These are phyloP conservation scores for Allygus modestus DNA, from an alignment of 2,888 invertebrate genomes.

Conservation along the genomic window DNA sequence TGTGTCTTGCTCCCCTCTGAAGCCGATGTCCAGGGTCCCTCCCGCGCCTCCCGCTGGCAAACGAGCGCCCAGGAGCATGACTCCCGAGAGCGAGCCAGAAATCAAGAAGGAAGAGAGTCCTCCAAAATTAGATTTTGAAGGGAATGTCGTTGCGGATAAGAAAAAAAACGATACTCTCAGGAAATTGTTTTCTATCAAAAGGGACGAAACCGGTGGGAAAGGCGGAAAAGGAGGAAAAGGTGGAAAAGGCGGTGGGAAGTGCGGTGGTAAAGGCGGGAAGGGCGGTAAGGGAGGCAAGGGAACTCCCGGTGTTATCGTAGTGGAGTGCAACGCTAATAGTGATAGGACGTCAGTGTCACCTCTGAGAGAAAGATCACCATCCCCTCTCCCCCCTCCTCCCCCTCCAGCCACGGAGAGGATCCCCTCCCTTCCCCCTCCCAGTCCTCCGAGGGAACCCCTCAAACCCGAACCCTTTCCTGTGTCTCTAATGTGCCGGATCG, in stretches of 20 bases:
- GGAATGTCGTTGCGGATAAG: conserved; percentile 81
- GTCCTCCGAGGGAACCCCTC: conserved; percentile 66
- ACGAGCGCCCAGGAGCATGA: conserved; percentile 66
- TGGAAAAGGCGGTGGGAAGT: conserved; percentile 83
- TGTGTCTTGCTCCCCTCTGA: conserved; percentile 66
- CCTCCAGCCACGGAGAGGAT: conserved; percentile 65
- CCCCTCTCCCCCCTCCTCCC: conserved; percentile 65
- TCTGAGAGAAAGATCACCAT: conserved; percentile 63
- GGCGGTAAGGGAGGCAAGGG: conserved; percentile 81
- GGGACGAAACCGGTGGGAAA: conserved; percentile 70
- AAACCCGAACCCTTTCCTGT: conserved; percentile 46
- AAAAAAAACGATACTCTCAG: conserved; percentile 84
- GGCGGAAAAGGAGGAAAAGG: conserved; percentile 75
- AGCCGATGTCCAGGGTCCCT: conserved; percentile 67
- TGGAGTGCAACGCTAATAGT: conserved; percentile 76
- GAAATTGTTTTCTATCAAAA: conserved; percentile 79
- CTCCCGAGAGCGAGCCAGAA: conserved; percentile 64
- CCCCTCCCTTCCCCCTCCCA: conserved; percentile 71
- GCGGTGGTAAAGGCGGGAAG: conserved; percentile 79
- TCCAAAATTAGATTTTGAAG: conserved; percentile 75
- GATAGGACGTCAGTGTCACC: conserved; percentile 74
- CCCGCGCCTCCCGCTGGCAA: conserved; percentile 67
- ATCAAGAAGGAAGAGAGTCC: conserved; percentile 73
- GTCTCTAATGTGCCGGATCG: conserved; percentile 75
- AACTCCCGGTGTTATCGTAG: conserved; percentile 85